These are phyloP conservation scores for Ameiurus melas DNA, from an alignment of 2,113 vertebrate species.

Conservation along the genomic window DNA sequence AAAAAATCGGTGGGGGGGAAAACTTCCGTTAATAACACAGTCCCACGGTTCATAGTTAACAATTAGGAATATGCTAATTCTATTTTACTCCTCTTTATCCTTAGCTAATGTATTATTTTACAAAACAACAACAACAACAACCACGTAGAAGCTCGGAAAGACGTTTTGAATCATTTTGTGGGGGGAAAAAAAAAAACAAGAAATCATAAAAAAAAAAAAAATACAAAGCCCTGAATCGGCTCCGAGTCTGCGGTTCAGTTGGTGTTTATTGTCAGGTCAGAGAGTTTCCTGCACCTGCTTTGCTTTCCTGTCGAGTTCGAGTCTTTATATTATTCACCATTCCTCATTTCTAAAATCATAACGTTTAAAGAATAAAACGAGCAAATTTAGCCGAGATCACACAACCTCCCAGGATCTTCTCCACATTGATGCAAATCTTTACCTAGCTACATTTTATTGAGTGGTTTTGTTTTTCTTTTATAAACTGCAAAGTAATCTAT, in stretches of 20 bases:
- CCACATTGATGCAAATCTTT: not conserved
- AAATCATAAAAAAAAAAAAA: not conserved
- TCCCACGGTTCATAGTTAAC: not conserved
- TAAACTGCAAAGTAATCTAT: not conserved
- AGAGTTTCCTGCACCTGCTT: slow-evolving; percentile 5
- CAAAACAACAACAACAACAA: not conserved
- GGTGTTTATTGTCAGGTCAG: not conserved
- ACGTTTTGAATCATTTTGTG: not conserved
- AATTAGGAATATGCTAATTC: not conserved
- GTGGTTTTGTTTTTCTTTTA: not conserved
- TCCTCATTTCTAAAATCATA: not conserved
- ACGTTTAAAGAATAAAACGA: not conserved
- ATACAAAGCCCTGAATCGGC: not conserved
- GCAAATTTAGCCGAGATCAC: not conserved
- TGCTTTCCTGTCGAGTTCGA: not conserved
- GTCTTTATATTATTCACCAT: not conserved
- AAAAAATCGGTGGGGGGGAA: not conserved
- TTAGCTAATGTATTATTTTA: not conserved
- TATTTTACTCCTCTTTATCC: no score
- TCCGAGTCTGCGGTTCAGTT: not conserved
- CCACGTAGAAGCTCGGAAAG: not conserved
- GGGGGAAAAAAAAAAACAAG: not conserved
- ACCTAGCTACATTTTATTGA: not conserved
- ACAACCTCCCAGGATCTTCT: not conserved
- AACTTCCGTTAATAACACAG: not conserved